Conservation (phyloP, 2,888 invertebrate species). For the Lithodes maja region DNA sequence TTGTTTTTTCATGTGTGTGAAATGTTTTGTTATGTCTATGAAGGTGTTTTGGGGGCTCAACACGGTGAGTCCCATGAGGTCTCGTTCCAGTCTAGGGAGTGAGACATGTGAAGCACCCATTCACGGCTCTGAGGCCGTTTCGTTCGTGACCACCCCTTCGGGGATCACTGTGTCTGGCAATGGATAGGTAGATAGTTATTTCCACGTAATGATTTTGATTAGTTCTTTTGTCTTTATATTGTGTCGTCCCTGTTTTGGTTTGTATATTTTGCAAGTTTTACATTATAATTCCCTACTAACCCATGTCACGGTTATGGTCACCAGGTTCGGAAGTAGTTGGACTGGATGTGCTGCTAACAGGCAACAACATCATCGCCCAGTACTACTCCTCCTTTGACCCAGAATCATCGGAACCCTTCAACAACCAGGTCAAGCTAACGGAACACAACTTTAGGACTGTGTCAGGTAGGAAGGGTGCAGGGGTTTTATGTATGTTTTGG, state of each 20-base stretch:
- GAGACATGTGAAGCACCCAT: too few species aligned
- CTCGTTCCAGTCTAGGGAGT: too few species aligned
- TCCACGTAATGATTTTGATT: too few species aligned
- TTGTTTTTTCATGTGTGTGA: constrained; percentile 32
- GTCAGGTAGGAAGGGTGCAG: constrained; percentile 46
- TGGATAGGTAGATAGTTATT: too few species aligned
- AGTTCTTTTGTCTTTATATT: background rate
- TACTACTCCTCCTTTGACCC: constrained; percentile 78
- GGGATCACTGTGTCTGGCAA: too few species aligned
- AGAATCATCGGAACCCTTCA: constrained; percentile 78
- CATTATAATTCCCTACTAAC: background rate
- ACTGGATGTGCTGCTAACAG: constrained; percentile 87
- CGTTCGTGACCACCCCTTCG: too few species aligned
- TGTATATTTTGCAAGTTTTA: background rate
- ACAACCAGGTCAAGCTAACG: constrained; percentile 82
- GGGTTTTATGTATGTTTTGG: background rate
- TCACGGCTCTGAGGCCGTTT: too few species aligned
- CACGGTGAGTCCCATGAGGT: background rate
- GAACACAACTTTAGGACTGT: constrained; percentile 82
- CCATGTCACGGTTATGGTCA: constrained; percentile 26
- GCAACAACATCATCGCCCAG: constrained; percentile 81
- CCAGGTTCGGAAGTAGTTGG: constrained; percentile 75
- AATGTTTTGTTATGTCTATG: background rate
- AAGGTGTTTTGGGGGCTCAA: background rate
- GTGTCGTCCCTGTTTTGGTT: background rate